Percentiles rank a stretch among this genome's conserved stretches.
These are phyloP conservation scores for Puntigrus tetrazona DNA, from an alignment of 2,113 vertebrate species.

Conservation along the genomic window DNA sequence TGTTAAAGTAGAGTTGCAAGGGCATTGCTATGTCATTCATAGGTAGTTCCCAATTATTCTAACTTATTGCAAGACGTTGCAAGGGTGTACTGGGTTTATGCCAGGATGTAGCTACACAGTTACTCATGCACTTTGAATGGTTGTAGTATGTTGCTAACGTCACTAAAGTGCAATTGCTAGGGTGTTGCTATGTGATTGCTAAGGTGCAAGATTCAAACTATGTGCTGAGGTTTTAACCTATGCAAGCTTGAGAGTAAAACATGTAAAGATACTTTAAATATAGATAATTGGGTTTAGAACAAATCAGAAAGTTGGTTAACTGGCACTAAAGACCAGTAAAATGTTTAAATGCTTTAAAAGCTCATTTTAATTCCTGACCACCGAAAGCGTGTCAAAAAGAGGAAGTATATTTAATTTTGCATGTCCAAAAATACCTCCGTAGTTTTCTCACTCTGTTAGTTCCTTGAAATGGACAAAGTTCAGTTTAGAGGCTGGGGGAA, in stretches of 20 bases:
- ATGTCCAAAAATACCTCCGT: background rate
- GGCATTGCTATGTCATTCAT: too few species aligned
- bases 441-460: constrained; percentile 9
- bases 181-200: background rate
- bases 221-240: background rate
- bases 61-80: too few species aligned
- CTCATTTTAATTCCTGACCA: background rate
- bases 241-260: background rate
- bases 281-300: background rate
- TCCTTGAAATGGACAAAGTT: constrained; percentile 46
- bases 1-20: background rate
- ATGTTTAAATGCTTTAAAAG: background rate
- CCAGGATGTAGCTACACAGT: too few species aligned
- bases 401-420: constrained; percentile 11
- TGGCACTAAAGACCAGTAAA: background rate
- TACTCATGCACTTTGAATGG: too few species aligned
- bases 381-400: background rate
- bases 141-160: background rate
- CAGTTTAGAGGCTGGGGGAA: constrained; percentile 23
- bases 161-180: background rate
- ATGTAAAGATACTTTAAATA: background rate
- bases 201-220: background rate
- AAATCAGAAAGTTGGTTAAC: background rate
- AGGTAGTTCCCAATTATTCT: too few species aligned
- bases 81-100: too few species aligned